Percentiles rank a stretch among this genome's conserved stretches.
phyloP scores from a whole-genome alignment of 2,888 invertebrate species.

The Harpalus rufipes region DNA sequence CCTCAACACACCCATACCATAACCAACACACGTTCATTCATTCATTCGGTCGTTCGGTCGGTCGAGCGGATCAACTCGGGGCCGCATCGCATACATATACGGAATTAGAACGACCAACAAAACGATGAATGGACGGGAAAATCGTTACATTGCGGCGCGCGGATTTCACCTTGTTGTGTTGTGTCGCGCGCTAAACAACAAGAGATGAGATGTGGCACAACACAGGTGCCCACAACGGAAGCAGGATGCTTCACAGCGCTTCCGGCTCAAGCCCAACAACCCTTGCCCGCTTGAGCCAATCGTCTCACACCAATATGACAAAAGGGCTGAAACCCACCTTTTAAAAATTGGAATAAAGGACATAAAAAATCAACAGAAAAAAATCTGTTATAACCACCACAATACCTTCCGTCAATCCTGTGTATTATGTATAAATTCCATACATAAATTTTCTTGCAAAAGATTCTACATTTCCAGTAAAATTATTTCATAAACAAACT shows the following conservation, averaged over 20 bases:
- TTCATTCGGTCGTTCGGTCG: constrained; percentile 53
- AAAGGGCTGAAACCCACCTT: no score
- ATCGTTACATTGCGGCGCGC: constrained; percentile 64
- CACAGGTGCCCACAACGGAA: constrained; percentile 48
- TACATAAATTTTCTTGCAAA: no score
- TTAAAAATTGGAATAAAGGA: no score
- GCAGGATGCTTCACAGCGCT: neutral
- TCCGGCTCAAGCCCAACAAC: neutral
- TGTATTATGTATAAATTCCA: no score
- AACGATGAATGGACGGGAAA: constrained; percentile 74
- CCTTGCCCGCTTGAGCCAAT: neutral
- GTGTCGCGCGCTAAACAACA: constrained; percentile 17
- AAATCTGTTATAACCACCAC: no score
- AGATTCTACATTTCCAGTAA: no score
- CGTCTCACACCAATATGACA: no score
- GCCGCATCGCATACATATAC: constrained; percentile 73
- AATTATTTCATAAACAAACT: no score
- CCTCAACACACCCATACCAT: neutral
- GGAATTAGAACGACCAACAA: constrained; percentile 74
- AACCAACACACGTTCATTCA: constrained; percentile 43
- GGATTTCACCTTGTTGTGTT: constrained; percentile 59
- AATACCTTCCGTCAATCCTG: no score
- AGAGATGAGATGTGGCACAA: neutral
- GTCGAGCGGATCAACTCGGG: constrained; percentile 67
- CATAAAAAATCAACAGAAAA: no score